These are phyloP conservation scores for Apodemia hepburni DNA, from an alignment of 2,888 invertebrate genomes.

Conservation along the genomic window DNA sequence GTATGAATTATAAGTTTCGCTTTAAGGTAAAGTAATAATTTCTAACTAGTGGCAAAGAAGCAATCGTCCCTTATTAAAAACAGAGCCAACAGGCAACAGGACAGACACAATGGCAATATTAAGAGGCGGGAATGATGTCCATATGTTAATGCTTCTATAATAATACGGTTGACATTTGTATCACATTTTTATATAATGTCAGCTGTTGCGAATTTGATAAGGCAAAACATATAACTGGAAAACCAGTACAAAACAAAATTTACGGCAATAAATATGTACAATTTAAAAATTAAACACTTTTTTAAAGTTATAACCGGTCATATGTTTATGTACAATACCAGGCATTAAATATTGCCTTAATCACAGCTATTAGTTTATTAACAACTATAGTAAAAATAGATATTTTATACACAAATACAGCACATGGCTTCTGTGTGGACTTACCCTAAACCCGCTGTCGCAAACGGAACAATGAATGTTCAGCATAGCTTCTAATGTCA, in stretches of 20 bases:
- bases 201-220: slow-evolving; percentile 36
- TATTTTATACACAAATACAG: no score
- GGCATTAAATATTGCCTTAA: background rate
- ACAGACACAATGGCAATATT: slow-evolving; percentile 50
- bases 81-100: slow-evolving; percentile 33
- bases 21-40: background rate
- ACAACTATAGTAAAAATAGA: background rate
- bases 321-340: background rate
- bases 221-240: slow-evolving; percentile 26
- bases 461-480: no score
- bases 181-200: slow-evolving; percentile 41
- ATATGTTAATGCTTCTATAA: slow-evolving; percentile 36
- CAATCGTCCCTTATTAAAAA: background rate
- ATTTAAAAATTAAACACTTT: slow-evolving; percentile 4
- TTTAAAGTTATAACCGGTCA: background rate
- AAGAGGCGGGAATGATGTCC: slow-evolving; percentile 56
- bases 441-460: no score
- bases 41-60: background rate
- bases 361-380: slow-evolving; percentile 2
- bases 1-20: no score
- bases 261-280: slow-evolving; percentile 5
- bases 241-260: background rate
- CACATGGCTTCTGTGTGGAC: no score
- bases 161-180: slow-evolving; percentile 43
- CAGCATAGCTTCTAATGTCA: no score